Evolutionary conservation across 2,113 vertebrate genomes (phyloP).

Genomic region (Neodon shergylaensis): DNA sequence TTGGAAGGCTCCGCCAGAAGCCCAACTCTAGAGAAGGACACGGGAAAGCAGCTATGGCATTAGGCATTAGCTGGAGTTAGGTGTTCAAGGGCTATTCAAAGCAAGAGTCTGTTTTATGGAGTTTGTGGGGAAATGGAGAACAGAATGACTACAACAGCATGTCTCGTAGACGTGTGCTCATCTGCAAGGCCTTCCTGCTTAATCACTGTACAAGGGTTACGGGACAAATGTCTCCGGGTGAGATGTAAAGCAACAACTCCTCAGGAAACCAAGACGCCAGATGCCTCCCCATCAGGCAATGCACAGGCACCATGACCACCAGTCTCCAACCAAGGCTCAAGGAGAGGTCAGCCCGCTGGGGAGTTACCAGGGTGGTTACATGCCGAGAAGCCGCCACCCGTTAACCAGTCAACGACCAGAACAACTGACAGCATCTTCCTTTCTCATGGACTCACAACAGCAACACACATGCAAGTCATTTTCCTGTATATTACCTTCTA

Average conservation of each 20-base stretch:
- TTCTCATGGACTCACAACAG: not conserved
- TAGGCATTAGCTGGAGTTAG: no score
- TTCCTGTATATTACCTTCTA: not conserved
- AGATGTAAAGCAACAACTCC: not conserved
- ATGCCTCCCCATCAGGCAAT: not conserved
- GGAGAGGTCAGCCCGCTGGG: fast-evolving
- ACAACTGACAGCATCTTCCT: not conserved
- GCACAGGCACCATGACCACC: not conserved
- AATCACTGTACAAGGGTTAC: not conserved
- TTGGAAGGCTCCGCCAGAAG: fast-evolving
- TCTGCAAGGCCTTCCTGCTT: not conserved
- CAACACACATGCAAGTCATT: fast-evolving
- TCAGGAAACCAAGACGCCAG: not conserved
- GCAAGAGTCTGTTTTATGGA: not conserved
- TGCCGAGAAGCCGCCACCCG: not conserved
- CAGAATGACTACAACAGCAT: not conserved
- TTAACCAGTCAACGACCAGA: not conserved
- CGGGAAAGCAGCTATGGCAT: not conserved
- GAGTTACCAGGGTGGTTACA: no score
- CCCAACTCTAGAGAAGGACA: fast-evolving
- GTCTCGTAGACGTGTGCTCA: no score
- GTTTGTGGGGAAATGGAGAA: not conserved
- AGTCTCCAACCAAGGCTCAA: not conserved
- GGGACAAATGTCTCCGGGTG: not conserved
- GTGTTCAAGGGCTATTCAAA: not conserved